A percentile compares a stretch with the other conserved stretches of the same genome.
Conservation (phyloP, 2,888 invertebrate genomes). For the Thera britannica region DNA sequence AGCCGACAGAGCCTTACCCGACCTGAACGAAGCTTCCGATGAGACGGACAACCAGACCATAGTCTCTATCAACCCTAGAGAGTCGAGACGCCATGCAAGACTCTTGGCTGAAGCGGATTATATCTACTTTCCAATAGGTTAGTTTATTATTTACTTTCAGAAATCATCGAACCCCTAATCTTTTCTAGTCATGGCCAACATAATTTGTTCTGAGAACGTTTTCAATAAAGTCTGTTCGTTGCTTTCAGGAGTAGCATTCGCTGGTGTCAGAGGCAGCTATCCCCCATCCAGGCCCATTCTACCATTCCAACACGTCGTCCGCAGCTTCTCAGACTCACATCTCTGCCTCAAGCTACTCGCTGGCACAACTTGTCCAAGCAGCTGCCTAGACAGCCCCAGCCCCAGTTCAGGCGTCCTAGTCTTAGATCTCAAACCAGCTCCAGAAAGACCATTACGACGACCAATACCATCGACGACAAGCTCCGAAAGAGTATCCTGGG, state of each 20-base stretch:
- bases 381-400: constrained; percentile 84
- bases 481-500: constrained; percentile 84
- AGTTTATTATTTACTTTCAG: background rate
- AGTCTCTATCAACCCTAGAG: constrained; percentile 79
- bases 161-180: background rate
- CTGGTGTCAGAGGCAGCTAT: constrained; percentile 88
- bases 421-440: constrained; percentile 84
- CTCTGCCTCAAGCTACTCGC: constrained; percentile 88
- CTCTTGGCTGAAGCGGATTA: constrained; percentile 87
- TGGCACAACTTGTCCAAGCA: constrained; percentile 81
- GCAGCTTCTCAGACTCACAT: constrained; percentile 91
- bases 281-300: constrained; percentile 88
- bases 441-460: constrained; percentile 85
- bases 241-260: constrained; percentile 79
- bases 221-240: background rate
- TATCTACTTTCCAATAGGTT: constrained; percentile 87
- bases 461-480: constrained; percentile 81
- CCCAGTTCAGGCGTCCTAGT: constrained; percentile 87
- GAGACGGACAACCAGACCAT: constrained; percentile 87
- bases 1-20: constrained; percentile 86
- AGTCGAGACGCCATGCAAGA: constrained; percentile 82
- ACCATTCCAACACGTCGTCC: constrained; percentile 89
- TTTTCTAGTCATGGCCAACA: background rate
- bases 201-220: background rate
- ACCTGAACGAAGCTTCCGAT: constrained; percentile 90